A percentile compares a stretch with the other conserved stretches of the same genome.
Evolutionary conservation across 2,888 invertebrate species (phyloP).

Genomic region (Nomada hirtipes): DNA sequence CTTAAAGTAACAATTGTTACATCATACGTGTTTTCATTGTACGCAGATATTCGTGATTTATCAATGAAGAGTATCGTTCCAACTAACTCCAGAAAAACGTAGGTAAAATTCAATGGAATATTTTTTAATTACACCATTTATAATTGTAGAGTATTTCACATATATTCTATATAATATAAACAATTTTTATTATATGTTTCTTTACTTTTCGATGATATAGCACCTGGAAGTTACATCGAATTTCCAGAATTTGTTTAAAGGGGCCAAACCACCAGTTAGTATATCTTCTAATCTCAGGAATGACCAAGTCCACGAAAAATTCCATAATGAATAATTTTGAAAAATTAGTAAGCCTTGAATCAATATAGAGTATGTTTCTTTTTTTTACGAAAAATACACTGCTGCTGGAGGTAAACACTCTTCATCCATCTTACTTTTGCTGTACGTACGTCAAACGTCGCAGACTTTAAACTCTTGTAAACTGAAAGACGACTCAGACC

Average conservation of each 20-base stretch:
- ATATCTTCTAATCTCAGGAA: background rate
- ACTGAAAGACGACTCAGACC: background rate
- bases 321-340: background rate
- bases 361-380: background rate
- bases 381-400: background rate
- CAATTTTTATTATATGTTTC: too few species aligned
- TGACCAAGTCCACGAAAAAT: background rate
- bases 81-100: background rate
- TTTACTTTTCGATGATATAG: background rate
- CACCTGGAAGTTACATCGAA: background rate
- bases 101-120: background rate
- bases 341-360: conserved; percentile 20
- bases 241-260: background rate
- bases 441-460: background rate
- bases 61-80: background rate
- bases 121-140: background rate
- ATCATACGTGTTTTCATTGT: background rate
- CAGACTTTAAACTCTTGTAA: too few species aligned
- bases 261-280: background rate
- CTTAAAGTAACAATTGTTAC: conserved; percentile 1
- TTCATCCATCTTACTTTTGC: background rate
- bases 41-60: background rate
- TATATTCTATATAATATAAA: background rate
- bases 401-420: conserved; percentile 3
- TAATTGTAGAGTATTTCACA: background rate